Evolutionary conservation across 92 coral and sea anemone genomes (phyloP), one percentile per base, ranked within the genome.

Genomic region (Actinostola sp.): DNA sequence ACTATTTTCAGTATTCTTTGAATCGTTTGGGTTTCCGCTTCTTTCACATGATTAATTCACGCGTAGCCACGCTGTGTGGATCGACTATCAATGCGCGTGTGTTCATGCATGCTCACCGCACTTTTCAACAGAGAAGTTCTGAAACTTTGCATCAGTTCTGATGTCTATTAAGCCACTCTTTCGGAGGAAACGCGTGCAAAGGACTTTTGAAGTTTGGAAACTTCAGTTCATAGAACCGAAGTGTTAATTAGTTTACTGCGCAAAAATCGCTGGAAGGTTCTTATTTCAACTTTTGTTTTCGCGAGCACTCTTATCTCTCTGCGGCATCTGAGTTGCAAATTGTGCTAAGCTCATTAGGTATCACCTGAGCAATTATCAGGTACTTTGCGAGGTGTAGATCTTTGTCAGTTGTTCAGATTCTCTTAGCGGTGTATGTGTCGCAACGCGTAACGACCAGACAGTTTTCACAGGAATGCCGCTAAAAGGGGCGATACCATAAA

Each of bases 301-400:
- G 39, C 13, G 5, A 65, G 34, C 10, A 24, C 12, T 4, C 30
- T 68, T 68, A 50, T 50, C 62, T n/a, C n/a, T 33, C 1, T 12
- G 74, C 74, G 74, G 74, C 63, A 68, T 68, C 74, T 20, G 8
- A 30, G 61, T 5, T 8, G n/a, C 10, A 68, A 52, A 31, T n/a
- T 27, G 62, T 32, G 38, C 61, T 68, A 68, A 68, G 62, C 74
- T 51, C 74, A 68, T 68, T 68, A 52, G 61, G 21, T 41, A 68
- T 68, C 74, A 51, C 74, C 61, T 23, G 25, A 50, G 74, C 74
- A 68, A 68, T 68, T 68, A 68, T 52, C 74, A 68, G 49, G 15
- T 68, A 29, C 58, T 68, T 52, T 68, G 26, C 17, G 58, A 56
- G 74, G 57, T 67, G 30, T 68, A 68, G 46, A 49, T 52, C 48